Evolutionary conservation across 2,113 vertebrate species (phyloP).

Genomic region (Sander lucioperca): DNA sequence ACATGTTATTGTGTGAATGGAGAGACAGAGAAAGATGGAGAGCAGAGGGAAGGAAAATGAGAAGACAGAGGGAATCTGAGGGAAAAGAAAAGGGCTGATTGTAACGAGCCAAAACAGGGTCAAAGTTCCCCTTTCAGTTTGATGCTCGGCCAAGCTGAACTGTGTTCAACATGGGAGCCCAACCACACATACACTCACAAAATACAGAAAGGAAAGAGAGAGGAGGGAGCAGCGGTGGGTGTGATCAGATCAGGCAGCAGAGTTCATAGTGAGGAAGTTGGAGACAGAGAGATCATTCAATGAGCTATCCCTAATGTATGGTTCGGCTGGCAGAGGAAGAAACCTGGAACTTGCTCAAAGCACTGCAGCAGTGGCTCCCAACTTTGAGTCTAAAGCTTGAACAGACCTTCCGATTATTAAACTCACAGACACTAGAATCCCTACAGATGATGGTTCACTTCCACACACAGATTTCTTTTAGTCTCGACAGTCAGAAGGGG

Average conservation of each 20-base stretch:
- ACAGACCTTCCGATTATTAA: not conserved
- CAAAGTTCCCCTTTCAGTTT: constrained; percentile 60
- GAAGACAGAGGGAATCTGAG: constrained; percentile 31
- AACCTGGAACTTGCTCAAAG: constrained; percentile 25
- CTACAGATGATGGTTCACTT: not conserved
- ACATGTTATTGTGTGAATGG: constrained; percentile 50
- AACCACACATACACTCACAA: not conserved
- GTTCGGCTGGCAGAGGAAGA: constrained; percentile 18
- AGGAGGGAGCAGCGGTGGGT: constrained; percentile 30
- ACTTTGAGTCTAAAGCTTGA: not conserved
- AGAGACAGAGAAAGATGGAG: constrained; percentile 23
- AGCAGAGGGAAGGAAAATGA: constrained; percentile 29
- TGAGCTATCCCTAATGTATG: constrained; percentile 10
- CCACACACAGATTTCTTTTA: not conserved
- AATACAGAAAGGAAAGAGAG: constrained; percentile 37
- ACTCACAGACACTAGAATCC: not conserved
- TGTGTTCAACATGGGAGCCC: constrained; percentile 36
- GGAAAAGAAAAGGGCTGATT: constrained; percentile 61
- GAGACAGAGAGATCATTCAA: constrained; percentile 59
- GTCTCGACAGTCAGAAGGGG: not conserved
- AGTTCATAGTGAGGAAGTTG: constrained; percentile 38
- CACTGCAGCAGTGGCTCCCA: not conserved
- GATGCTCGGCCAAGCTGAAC: constrained; percentile 56
- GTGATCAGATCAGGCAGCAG: constrained; percentile 45
- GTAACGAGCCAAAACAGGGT: constrained; percentile 61